phyloP scores from a whole-genome alignment of 1,140 invertebrate genomes.

The Drosophila obscura region DNA sequence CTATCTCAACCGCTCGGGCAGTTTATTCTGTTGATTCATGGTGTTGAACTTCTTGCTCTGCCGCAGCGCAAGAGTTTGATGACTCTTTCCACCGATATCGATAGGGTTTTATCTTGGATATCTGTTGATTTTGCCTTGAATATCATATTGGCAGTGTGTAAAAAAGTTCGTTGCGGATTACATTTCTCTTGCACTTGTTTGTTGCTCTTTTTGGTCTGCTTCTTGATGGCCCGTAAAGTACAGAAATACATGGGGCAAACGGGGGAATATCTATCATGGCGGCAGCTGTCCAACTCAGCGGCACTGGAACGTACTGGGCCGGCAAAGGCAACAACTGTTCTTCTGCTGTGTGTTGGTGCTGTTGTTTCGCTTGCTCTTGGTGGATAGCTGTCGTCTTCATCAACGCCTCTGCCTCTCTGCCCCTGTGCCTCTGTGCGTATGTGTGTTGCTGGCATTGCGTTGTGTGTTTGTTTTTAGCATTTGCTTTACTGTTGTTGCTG shows the following conservation, averaged over 20 bases:
- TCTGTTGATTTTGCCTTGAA: too few species aligned
- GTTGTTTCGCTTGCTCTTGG: conserved; percentile 39
- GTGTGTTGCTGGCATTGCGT: conserved; percentile 43
- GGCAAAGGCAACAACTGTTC: conserved; percentile 18
- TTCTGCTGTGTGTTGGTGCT: conserved; percentile 26
- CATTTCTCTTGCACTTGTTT: conserved; percentile 4
- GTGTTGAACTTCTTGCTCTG: background rate
- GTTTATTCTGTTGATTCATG: background rate
- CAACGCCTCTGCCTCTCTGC: conserved; percentile 20
- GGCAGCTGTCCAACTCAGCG: conserved; percentile 64
- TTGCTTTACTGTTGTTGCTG: conserved; percentile 43
- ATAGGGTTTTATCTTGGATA: background rate
- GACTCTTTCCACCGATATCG: background rate
- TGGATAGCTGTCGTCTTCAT: conserved; percentile 43
- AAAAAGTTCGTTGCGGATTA: background rate
- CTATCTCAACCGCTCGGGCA: background rate
- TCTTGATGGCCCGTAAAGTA: conserved; percentile 58
- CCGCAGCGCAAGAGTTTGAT: too few species aligned
- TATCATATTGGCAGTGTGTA: background rate
- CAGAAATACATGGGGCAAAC: conserved; percentile 60
- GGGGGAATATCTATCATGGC: conserved; percentile 56
- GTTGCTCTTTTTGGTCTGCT: conserved; percentile 32
- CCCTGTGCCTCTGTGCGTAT: conserved; percentile 10
- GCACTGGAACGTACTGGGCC: conserved; percentile 42
- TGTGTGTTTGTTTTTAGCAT: conserved; percentile 69